These are phyloP conservation scores for Falco berigora DNA, from an alignment of 2,797 vertebrate species.

Conservation along the genomic window DNA sequence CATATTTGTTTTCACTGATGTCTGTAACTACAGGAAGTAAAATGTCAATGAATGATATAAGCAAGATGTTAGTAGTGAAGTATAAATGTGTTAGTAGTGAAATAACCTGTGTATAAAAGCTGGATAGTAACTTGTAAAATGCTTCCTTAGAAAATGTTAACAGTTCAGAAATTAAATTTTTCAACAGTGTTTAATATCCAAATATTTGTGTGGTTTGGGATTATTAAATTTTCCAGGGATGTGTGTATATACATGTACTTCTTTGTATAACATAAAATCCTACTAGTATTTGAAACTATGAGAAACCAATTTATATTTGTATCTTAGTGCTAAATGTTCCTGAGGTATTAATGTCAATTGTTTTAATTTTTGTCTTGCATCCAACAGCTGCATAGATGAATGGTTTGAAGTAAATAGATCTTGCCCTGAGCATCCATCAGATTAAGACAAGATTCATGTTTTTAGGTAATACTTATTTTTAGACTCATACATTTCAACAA, in stretches of 20 bases:
- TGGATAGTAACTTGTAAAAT: neutral
- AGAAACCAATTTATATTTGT: neutral
- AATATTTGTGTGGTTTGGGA: neutral
- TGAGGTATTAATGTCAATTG: neutral
- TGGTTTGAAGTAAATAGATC: conserved; percentile 98
- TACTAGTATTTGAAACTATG: neutral
- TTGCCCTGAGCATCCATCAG: conserved; percentile 93
- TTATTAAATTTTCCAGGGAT: neutral
- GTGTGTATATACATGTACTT: neutral
- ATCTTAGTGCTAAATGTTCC: neutral
- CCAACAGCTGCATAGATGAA: conserved; percentile 89
- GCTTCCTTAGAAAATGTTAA: neutral
- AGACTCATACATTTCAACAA: neutral
- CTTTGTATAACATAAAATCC: neutral
- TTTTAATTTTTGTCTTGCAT: conserved; percentile 28
- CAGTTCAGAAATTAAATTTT: neutral
- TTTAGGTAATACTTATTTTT: conserved; percentile 74
- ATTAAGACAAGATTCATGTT: conserved; percentile 77
- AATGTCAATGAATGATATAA: neutral
- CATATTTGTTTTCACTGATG: neutral
- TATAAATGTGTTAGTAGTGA: neutral
- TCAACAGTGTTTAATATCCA: neutral
- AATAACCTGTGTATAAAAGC: neutral
- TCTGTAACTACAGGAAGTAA: neutral
- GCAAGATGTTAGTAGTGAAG: neutral